phyloP scores from a whole-genome alignment of 2,113 vertebrate species.

The Poeciliopsis turrubarensis region DNA sequence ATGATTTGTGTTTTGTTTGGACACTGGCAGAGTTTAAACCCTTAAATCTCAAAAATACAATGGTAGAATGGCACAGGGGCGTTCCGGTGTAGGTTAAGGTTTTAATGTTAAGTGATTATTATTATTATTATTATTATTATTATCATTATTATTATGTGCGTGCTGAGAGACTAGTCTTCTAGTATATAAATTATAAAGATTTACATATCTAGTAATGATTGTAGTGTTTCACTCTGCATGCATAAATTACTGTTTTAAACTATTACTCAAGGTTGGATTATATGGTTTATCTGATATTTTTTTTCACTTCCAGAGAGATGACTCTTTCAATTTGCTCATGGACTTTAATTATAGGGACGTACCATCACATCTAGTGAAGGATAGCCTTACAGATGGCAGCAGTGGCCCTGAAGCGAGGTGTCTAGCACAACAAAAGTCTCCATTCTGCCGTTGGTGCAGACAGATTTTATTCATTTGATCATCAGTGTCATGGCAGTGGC shows the following conservation, averaged over 20 bases:
- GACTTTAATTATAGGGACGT: slow-evolving; percentile 40
- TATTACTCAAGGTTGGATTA: background rate
- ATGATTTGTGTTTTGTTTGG: no score
- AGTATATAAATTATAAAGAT: no score
- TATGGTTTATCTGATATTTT: background rate
- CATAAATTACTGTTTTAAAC: background rate
- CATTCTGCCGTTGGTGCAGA: slow-evolving; percentile 15
- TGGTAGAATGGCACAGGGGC: no score
- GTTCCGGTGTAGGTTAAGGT: no score
- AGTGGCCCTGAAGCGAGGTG: slow-evolving; percentile 27
- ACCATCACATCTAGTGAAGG: slow-evolving; percentile 18
- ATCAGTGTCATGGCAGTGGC: slow-evolving; percentile 41
- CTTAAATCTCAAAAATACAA: no score
- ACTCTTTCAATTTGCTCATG: slow-evolving; percentile 14
- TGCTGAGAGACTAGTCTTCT: no score
- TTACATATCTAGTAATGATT: no score
- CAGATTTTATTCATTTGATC: slow-evolving; percentile 51
- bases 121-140: no score
- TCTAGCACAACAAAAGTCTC: slow-evolving; percentile 26
- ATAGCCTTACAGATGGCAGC: slow-evolving; percentile 32
- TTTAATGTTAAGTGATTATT: no score
- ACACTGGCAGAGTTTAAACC: no score
- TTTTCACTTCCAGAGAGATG: background rate
- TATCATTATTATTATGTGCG: no score
- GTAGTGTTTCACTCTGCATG: no score